Base-by-base conservation (phyloP, 1,140 invertebrate genomes). In the Asbolus verrucosus region DNA sequence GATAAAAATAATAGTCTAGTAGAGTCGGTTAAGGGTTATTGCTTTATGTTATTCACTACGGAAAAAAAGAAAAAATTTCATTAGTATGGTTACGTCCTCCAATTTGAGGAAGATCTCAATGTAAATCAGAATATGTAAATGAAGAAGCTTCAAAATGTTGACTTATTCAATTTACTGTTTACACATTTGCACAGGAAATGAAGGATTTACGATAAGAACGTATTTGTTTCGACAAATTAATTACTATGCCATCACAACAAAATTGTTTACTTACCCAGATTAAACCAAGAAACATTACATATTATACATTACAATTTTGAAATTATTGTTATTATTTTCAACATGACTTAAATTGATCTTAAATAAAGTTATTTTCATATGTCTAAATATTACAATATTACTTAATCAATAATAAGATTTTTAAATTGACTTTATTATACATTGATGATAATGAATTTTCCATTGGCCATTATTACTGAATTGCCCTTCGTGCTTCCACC, bases 1-100 rank as follows among this genome's bases (percentile, higher is more conserved):
- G 60, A 41, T 62, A 62, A 62, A 59, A 62, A 54, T 54, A 54
- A 27, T 27, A 27, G 5, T n/a, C n/a, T n/a, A n/a, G n/a, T n/a
- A n/a, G n/a, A 19, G 41, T 11, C 33, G 11, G 33, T 38, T 2
- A 0, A 19, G 46, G 13, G 46, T 54, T 54, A 54, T 54, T 54
- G 21, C 46, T 19, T 54, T 31, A 4, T 54, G 27, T 54, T 54
- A 21, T 54, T 54, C 14, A 13, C 9, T 24, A 3, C 4, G 9
- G 6, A 19, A 46, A 46, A 46, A 2, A 41, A 15, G 14, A 6
- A 18, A 16, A 41, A 41, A 41, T n/a, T n/a, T n/a, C n/a, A n/a
- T n/a, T n/a, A n/a, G n/a, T n/a, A n/a, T n/a, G n/a, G n/a, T n/a
- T 54, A 19, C 9, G 11, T 24, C 9, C 9, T 4, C 3, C 24